Evolutionary conservation across 1,140 invertebrate species (phyloP), one percentile per base, ranked within the genome.

Genomic region (Metopolophium dirhodum): DNA sequence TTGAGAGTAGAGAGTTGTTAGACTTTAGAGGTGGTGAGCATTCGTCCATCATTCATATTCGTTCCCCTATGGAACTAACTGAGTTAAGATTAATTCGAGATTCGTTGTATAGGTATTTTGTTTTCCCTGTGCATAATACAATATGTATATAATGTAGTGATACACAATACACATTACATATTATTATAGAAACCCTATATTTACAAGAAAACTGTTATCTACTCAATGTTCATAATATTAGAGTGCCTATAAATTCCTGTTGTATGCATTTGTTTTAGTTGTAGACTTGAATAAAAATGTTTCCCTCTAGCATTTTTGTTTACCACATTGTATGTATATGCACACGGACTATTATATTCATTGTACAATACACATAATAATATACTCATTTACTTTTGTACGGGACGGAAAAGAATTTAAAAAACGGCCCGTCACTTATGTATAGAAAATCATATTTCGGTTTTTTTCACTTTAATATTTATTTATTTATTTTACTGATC

Each of bases 1-100:
- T 93, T 86, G 20, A 93, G 30, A 68, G 89, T 93, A 57, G 30
- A 93, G 30, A 68, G 89, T 68, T 92, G 47, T 92, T 85, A 85
- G 30, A 47, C 90, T 68, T 23, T 41, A 49, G 86, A 30, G 45
- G 45, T 35, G 6, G 47, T 47, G 30, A 6, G 47, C 47, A 49
- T 85, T 41, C 37, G 86, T 49, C 86, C 86, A 88, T 88, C 51
- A 57, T 89, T 54, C 35, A 89, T 89, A 57, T 89, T 89, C n/a
- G 4, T 35, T 37, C n/a, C 51, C 9, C 26, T 11, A 30, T 35
- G 47, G 26, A 88, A 88, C 86, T 51, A 88, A 88, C 86, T 51
- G 45, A n/a, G 86, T 88, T 88, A 49, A 88, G 47, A 88, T 88
- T 88, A n/a, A 88, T 88, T 88, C 86, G 47, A 51, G 47, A 88